These are phyloP conservation scores for Chaetodon trifascialis DNA, from an alignment of 2,113 vertebrate genomes.

Conservation along the genomic window DNA sequence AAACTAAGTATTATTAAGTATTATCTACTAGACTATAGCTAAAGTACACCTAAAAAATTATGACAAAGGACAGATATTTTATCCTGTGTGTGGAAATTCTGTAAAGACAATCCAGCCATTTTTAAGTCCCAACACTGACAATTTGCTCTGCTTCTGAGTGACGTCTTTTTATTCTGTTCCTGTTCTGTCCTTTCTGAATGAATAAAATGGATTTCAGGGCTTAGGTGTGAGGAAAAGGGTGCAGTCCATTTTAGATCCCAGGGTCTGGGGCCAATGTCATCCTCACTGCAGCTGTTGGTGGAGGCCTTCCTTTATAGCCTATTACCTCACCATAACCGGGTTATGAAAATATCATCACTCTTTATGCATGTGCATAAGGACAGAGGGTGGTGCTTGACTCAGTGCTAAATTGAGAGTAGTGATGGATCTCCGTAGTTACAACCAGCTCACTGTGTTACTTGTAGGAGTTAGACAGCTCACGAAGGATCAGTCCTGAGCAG, in stretches of 20 bases:
- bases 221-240: slow-evolving; percentile 39
- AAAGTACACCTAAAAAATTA: background rate
- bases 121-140: background rate
- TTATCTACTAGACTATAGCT: background rate
- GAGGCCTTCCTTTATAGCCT: slow-evolving; percentile 76
- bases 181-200: slow-evolving; percentile 25
- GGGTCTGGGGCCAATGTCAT: slow-evolving; percentile 68
- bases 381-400: slow-evolving; percentile 53
- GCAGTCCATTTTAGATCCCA: slow-evolving; percentile 63
- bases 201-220: slow-evolving; percentile 3
- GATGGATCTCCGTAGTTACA: slow-evolving; percentile 37
- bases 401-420: slow-evolving; percentile 61
- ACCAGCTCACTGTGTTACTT: slow-evolving; percentile 10
- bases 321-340: slow-evolving; percentile 82
- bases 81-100: background rate
- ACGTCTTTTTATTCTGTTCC: background rate
- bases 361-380: slow-evolving; percentile 59
- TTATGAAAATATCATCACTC: slow-evolving; percentile 86
- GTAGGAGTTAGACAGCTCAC: background rate
- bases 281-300: slow-evolving; percentile 82
- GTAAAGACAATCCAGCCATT: background rate
- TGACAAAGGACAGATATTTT: background rate
- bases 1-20: no score
- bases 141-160: background rate
- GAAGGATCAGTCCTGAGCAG: background rate